Evolutionary conservation across 2,888 invertebrate genomes (phyloP).

Genomic region (Brachylomia viminalis): DNA sequence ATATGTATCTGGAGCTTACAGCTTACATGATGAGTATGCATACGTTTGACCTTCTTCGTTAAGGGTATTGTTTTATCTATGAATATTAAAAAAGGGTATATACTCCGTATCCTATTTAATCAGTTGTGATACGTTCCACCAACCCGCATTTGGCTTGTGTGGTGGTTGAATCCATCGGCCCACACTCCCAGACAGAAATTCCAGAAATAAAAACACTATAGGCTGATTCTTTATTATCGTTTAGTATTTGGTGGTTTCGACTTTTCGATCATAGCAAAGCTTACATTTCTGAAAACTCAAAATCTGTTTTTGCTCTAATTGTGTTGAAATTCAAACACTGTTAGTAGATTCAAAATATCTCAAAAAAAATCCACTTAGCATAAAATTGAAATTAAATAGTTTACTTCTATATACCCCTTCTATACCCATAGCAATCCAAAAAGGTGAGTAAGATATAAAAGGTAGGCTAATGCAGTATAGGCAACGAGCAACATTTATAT

Average conservation of each 20-base stretch:
- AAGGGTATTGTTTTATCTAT: not conserved
- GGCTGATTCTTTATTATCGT: not conserved
- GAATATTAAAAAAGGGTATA: too few relatives aligned
- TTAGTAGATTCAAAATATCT: not conserved
- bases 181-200: not conserved
- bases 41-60: constrained; percentile 23
- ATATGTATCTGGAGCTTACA: constrained; percentile 25
- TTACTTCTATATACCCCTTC: too few relatives aligned
- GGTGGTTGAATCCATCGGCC: not conserved
- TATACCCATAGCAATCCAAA: not conserved
- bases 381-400: not conserved
- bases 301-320: not conserved
- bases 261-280: not conserved
- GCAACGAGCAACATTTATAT: not conserved
- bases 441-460: not conserved
- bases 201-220: not conserved
- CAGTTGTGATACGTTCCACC: not conserved
- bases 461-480: not conserved
- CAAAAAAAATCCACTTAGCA: not conserved
- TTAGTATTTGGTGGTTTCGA: not conserved
- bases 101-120: not conserved
- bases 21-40: constrained; percentile 5
- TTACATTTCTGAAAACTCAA: not conserved
- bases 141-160: not conserved
- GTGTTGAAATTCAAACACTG: not conserved